Percentiles rank a stretch among this genome's conserved stretches.
These are phyloP conservation scores for Penaeus vannamei DNA, from an alignment of 1,140 invertebrate species.

Conservation along the genomic window DNA sequence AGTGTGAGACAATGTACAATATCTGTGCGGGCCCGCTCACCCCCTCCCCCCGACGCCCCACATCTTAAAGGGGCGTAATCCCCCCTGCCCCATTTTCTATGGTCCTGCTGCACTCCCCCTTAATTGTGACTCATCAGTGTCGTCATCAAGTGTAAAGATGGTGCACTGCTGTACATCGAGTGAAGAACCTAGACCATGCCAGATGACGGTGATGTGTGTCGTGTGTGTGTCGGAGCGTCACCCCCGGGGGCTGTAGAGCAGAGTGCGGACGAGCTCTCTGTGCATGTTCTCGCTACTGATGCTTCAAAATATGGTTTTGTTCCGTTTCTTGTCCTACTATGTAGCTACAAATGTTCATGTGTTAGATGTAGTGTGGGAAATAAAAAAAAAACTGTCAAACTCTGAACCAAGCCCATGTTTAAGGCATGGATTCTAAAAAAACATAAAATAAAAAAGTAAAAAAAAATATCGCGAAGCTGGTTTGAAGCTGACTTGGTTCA, in stretches of 20 bases:
- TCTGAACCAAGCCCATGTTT: conserved; percentile 56
- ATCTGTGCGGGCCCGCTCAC: conserved; percentile 51
- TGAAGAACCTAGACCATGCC: conserved; percentile 25
- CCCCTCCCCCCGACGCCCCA: conserved; percentile 42
- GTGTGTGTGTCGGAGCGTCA: conserved; percentile 23
- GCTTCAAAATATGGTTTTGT: conserved; percentile 60
- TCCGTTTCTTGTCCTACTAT: conserved; percentile 64
- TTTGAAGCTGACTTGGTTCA: conserved; percentile 59
- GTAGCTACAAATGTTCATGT: conserved; percentile 64
- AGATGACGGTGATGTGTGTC: conserved; percentile 31
- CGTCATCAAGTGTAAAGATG: conserved; percentile 43
- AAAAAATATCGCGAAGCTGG: conserved; percentile 44
- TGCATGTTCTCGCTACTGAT: conserved; percentile 58
- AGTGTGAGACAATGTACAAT: conserved; percentile 58
- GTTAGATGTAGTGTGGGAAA: conserved; percentile 65
- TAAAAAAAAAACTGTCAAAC: conserved; percentile 53
- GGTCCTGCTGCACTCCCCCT: conserved; percentile 44
- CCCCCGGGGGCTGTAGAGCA: conserved; percentile 20
- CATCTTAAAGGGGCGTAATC: conserved; percentile 33
- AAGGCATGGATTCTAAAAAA: conserved; percentile 32
- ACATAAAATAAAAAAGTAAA: too few species aligned
- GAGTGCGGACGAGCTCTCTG: conserved; percentile 36
- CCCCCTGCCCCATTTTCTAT: conserved; percentile 55
- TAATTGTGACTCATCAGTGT: conserved; percentile 45
- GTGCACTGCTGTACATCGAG: conserved; percentile 38